These are phyloP conservation scores for Rhyacichthys aspro DNA, from an alignment of 2,797 vertebrate species.

Conservation along the genomic window DNA sequence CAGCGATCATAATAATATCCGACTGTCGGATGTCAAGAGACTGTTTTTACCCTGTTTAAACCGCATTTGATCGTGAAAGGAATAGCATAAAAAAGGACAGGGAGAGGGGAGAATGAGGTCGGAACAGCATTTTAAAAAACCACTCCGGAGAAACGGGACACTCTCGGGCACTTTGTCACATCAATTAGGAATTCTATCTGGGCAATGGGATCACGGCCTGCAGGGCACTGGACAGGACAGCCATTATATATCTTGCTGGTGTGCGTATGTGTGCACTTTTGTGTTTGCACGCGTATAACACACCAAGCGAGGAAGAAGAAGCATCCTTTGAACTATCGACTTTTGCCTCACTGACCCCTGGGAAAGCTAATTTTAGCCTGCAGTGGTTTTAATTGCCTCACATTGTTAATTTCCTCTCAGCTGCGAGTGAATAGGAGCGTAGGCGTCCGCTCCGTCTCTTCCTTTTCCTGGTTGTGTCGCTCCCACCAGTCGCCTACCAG, in stretches of 20 bases:
- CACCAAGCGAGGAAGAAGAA: constrained; percentile 18
- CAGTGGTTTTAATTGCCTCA: constrained; percentile 60
- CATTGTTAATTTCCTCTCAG: constrained; percentile 62
- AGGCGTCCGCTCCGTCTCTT: constrained; percentile 33
- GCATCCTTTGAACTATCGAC: constrained; percentile 60
- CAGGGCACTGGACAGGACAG: constrained; percentile 59
- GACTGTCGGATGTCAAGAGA: constrained; percentile 64
- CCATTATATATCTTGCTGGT: constrained; percentile 55
- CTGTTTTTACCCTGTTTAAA: constrained; percentile 59
- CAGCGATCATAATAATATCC: constrained; percentile 71
- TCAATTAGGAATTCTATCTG: constrained; percentile 80
- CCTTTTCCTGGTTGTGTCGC: constrained; percentile 14
- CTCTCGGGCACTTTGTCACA: constrained; percentile 74
- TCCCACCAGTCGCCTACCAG: constrained; percentile 50
- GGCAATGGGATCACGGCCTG: constrained; percentile 66
- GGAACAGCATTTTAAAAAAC: constrained; percentile 66
- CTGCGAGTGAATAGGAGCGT: constrained; percentile 34
- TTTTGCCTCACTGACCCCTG: constrained; percentile 51
- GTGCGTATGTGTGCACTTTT: constrained; percentile 22
- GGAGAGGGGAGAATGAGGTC: constrained; percentile 44
- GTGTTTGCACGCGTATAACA: constrained; percentile 23
- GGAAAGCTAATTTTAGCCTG: constrained; percentile 62
- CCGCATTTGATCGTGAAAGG: constrained; percentile 56
- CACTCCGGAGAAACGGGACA: constrained; percentile 73
- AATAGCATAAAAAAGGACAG: constrained; percentile 55